A percentile compares a stretch with the other conserved stretches of the same genome.
These are phyloP conservation scores for Catocala fraxini DNA, from an alignment of 2,888 invertebrate species.

Conservation along the genomic window DNA sequence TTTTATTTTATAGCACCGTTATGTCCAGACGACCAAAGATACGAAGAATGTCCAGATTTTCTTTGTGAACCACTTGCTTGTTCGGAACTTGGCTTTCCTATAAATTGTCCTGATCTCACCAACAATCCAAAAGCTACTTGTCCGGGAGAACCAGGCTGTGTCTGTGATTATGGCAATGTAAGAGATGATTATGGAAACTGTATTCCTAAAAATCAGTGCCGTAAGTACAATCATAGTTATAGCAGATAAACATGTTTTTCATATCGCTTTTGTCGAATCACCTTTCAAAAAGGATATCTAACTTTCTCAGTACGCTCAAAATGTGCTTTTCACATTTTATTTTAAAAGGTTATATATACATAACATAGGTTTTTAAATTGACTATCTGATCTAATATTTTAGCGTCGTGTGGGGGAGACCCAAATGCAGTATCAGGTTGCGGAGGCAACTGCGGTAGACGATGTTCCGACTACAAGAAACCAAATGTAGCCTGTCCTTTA, in stretches of 20 bases:
- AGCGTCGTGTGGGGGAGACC: constrained; percentile 11
- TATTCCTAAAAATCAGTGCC: constrained; percentile 44
- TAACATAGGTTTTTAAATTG: too few relatives aligned
- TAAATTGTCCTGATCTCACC: constrained; percentile 13
- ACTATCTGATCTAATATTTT: neutral
- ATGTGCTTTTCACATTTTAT: neutral
- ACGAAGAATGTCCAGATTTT: constrained; percentile 26
- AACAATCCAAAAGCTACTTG: neutral
- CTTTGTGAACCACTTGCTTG: constrained; percentile 20
- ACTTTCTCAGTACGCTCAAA: neutral
- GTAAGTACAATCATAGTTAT: constrained; percentile 41
- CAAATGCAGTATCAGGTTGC: constrained; percentile 50
- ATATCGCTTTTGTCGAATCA: neutral
- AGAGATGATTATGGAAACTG: constrained; percentile 46
- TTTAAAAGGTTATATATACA: too few relatives aligned
- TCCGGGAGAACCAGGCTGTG: constrained; percentile 36
- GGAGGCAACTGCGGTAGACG: constrained; percentile 42
- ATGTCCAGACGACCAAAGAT: constrained; percentile 26
- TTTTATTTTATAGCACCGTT: constrained; percentile 15
- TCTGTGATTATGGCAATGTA: constrained; percentile 45
- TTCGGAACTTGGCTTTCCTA: constrained; percentile 23
- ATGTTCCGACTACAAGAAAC: constrained; percentile 37
- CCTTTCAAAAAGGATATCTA: too few relatives aligned
- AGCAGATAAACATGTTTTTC: neutral
- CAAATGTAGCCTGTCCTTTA: constrained; percentile 14